These are phyloP conservation scores for Melanotaenia nigrans DNA, from an alignment of 2,797 vertebrate species.

Conservation along the genomic window DNA sequence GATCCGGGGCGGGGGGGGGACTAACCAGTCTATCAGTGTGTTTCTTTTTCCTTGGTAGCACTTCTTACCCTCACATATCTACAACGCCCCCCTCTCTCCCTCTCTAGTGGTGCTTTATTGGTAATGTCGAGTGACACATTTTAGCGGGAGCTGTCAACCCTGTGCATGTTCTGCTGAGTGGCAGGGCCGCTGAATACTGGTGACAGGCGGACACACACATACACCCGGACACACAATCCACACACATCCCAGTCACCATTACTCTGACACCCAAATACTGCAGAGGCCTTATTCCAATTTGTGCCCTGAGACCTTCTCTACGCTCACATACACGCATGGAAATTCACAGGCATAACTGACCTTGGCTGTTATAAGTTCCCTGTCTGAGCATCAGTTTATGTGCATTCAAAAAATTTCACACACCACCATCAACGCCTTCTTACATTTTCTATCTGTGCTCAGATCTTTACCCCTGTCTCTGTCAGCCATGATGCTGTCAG, in stretches of 20 bases:
- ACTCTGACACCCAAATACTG: conserved; percentile 47
- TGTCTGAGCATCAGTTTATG: conserved; percentile 2
- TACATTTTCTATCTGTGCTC: conserved; percentile 37
- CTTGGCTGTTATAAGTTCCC: conserved; percentile 32
- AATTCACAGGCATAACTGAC: conserved; percentile 39
- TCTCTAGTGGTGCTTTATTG: conserved; percentile 66
- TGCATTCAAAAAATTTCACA: conserved; percentile 31
- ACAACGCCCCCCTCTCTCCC: conserved; percentile 22
- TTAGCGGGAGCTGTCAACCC: conserved; percentile 80
- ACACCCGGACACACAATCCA: conserved; percentile 41
- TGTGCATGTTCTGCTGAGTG: conserved; percentile 74
- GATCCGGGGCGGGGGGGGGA: not conserved
- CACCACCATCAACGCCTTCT: conserved; percentile 11
- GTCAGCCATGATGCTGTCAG: conserved; percentile 73
- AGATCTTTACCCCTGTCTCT: conserved; percentile 40
- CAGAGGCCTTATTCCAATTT: conserved; percentile 52
- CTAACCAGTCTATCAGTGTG: conserved; percentile 5
- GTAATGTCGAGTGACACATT: conserved; percentile 83
- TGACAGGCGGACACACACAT: conserved; percentile 46
- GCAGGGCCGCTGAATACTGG: conserved; percentile 63
- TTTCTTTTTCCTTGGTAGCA: conserved; percentile 29
- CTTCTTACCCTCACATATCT: conserved; percentile 17
- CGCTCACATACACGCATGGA: conserved; percentile 22
- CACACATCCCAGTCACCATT: conserved; percentile 50
- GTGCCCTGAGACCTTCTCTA: conserved; percentile 29